Conservation (phyloP, 2,113 vertebrate species). For the Anolis carolinensis region DNA sequence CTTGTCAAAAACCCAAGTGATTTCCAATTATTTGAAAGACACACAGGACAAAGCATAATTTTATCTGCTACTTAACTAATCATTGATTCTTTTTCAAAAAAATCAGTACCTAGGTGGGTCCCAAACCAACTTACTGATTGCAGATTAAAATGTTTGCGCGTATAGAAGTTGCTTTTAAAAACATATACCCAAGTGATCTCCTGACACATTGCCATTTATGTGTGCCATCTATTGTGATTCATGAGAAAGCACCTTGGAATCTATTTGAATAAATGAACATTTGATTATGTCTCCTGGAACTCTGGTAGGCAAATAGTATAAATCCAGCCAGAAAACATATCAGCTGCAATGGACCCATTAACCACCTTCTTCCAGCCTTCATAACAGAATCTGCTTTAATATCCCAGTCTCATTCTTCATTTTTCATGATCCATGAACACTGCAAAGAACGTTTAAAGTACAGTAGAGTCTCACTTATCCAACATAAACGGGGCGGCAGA, state of each 20-base stretch:
- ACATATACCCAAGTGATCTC: slow-evolving; percentile 25
- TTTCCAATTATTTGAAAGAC: slow-evolving; percentile 74
- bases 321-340: neutral
- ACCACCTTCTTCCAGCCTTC: neutral
- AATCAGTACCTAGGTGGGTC: slow-evolving; percentile 62
- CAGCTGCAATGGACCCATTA: neutral
- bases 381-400: neutral
- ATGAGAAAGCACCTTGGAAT: slow-evolving; percentile 26
- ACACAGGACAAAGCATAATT: slow-evolving; percentile 68
- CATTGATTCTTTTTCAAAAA: slow-evolving; percentile 61
- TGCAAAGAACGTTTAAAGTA: too few relatives aligned
- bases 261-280: slow-evolving; percentile 8
- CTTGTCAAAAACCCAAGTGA: slow-evolving; percentile 71
- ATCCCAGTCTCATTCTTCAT: neutral
- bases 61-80: slow-evolving; percentile 69
- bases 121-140: slow-evolving; percentile 70
- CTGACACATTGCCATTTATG: neutral
- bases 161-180: slow-evolving; percentile 45
- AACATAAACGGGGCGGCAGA: too few relatives aligned
- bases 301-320: neutral
- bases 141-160: slow-evolving; percentile 41
- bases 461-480: too few relatives aligned
- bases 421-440: neutral
- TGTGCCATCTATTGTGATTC: neutral
- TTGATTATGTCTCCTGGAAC: slow-evolving; percentile 9